Conservation (phyloP, 2,888 invertebrate species). For the Cotesia congregata region DNA sequence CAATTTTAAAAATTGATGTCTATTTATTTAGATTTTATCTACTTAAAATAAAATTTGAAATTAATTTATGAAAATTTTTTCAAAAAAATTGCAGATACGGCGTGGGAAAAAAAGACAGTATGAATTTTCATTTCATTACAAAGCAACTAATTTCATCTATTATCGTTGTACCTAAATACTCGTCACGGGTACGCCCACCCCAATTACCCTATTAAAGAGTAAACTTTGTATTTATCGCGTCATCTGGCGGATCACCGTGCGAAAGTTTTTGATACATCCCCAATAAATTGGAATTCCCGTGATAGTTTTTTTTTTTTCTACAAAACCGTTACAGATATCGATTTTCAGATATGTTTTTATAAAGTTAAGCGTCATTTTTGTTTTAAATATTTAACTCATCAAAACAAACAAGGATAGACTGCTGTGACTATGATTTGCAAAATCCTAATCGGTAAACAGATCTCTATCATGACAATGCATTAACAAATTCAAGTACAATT, state of each 20-base stretch:
- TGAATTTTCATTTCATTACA: background rate
- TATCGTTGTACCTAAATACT: constrained; percentile 23
- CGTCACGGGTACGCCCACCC: constrained; percentile 62
- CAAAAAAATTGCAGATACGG: constrained; percentile 42
- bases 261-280: constrained; percentile 41
- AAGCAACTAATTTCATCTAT: constrained; percentile 29
- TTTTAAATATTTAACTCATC: too few relatives aligned
- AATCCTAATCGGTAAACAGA: constrained; percentile 17
- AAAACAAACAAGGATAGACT: background rate
- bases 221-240: constrained; percentile 52
- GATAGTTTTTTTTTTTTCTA: background rate
- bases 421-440: constrained; percentile 21
- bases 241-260: constrained; percentile 54
- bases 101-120: constrained; percentile 44
- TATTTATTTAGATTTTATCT: background rate
- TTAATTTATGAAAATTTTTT: background rate
- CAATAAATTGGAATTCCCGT: background rate
- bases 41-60: background rate
- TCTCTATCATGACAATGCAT: constrained; percentile 43
- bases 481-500: constrained; percentile 23
- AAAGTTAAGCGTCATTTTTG: background rate
- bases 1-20: background rate
- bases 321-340: too few relatives aligned
- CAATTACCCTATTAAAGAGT: constrained; percentile 54
- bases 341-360: constrained; percentile 13